Percentiles rank a stretch among this genome's conserved stretches.
Conservation (phyloP, 2,888 invertebrate species). For the Cephus runcator region DNA sequence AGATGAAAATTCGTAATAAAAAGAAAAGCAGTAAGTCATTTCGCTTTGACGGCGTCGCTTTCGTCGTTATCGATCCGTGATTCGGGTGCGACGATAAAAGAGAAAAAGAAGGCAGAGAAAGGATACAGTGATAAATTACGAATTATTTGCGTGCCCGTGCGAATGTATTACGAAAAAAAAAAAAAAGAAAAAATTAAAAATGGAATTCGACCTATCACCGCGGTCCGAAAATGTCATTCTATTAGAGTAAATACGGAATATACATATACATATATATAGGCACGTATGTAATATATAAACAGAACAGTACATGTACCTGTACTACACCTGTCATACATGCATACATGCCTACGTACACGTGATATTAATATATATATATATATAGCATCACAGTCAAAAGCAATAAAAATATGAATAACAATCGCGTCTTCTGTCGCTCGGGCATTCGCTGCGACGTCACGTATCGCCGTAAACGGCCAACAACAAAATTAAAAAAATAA, state of each 20-base stretch:
- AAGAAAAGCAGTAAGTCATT: no score
- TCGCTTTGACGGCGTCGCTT: no score
- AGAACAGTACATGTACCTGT: no score
- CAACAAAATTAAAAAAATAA: no score
- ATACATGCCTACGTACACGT: slow-evolving; percentile 29
- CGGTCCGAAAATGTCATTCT: slow-evolving; percentile 35
- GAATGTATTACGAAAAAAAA: slow-evolving; percentile 24
- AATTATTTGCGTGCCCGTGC: slow-evolving; percentile 1
- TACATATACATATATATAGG: slow-evolving; percentile 27
- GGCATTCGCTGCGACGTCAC: no score
- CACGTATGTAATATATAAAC: slow-evolving; percentile 30
- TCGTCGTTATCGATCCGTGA: no score
- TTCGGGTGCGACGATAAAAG: neutral
- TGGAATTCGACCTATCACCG: neutral
- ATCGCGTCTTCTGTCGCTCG: no score
- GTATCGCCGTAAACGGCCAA: no score
- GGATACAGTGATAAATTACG: neutral
- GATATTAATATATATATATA: slow-evolving; percentile 30
- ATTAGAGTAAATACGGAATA: neutral
- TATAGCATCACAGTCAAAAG: slow-evolving; percentile 58
- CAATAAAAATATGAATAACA: slow-evolving; percentile 25
- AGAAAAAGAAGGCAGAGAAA: neutral
- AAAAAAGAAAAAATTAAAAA: neutral
- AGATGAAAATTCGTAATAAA: neutral
- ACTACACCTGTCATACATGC: no score